phyloP scores from a whole-genome alignment of 2,113 vertebrate genomes.

The Zeus faber region DNA sequence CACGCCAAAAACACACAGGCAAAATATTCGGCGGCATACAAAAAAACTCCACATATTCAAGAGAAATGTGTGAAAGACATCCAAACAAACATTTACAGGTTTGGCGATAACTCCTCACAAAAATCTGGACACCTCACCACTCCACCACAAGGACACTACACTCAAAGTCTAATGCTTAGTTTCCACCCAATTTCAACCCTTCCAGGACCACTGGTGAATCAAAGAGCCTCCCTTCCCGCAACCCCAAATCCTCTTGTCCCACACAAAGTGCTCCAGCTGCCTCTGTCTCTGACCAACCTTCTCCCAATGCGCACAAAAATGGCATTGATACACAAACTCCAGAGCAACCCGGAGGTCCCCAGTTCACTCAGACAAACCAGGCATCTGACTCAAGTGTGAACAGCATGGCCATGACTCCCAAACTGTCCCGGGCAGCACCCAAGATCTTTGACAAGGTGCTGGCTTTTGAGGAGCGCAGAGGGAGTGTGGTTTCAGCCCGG shows the following conservation, averaged over 20 bases:
- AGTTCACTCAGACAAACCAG: slow-evolving; percentile 12
- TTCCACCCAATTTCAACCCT: slow-evolving; percentile 58
- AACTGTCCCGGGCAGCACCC: slow-evolving; percentile 78
- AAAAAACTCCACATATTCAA: background rate
- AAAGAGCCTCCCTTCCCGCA: slow-evolving; percentile 24
- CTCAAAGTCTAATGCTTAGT: slow-evolving; percentile 63
- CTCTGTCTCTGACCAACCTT: slow-evolving; percentile 24
- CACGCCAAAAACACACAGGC: background rate
- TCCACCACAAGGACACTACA: slow-evolving; percentile 41
- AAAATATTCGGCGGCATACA: no score
- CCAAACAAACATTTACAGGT: background rate
- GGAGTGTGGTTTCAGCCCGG: slow-evolving; percentile 75
- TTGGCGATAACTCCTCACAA: no score
- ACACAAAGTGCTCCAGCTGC: slow-evolving; percentile 24
- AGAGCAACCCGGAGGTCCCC: slow-evolving; percentile 8
- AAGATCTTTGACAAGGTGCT: slow-evolving; percentile 87
- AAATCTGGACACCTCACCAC: slow-evolving; percentile 11
- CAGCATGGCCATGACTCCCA: slow-evolving; percentile 70
- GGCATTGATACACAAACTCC: slow-evolving; percentile 14
- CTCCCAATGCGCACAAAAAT: slow-evolving; percentile 35
- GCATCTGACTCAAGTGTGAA: background rate
- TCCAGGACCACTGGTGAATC: slow-evolving; percentile 62
- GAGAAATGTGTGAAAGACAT: background rate
- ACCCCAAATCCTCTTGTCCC: slow-evolving; percentile 30
- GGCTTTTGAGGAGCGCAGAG: slow-evolving; percentile 83